Evolutionary conservation across 2,888 invertebrate species (phyloP), one percentile per base, ranked within the genome.

Genomic region (Dendrolimus pini): DNA sequence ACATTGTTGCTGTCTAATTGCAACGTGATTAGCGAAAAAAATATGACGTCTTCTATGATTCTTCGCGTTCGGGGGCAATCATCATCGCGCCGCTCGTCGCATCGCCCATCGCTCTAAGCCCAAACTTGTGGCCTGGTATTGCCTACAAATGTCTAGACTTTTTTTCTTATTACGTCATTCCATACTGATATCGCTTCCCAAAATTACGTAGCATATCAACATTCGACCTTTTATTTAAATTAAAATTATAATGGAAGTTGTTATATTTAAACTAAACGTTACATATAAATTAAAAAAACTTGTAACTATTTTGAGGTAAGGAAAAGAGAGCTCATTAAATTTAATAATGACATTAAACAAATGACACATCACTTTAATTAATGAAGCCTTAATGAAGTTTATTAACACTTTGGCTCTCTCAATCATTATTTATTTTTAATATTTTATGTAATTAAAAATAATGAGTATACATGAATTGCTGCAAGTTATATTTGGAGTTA

Each of bases 341-440:
- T 74, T 82, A 81, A 63, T 72, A 78, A 83, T 81, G 83, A 83
- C 80, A 81, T 74, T 77, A 78, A 83, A 81, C 77, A 77, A 80
- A 79, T 78, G 79, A 82, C 71, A 78, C 77, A 71, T 71, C 65
- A 73, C 61, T 74, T 74, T 74, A 69, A 77, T 74, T 79, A 78
- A 74, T n/a, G n/a, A n/a, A 82, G 63, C 64, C 65, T 67, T 77
- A 80, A 76, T 72, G 72, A 77, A 80, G 70, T 77, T 72, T 73
- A 76, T 74, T 66, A 75, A 80, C 75, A 86, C 84, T 87, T 88
- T 88, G 87, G 87, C 84, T 86, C 80, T 81, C 80, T 80, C 81
- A 74, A 47, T 9, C 47, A 47, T 47, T 47, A 47, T 47, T 47
- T 12, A 47, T 47, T 79, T 72, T 66, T 69, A 62, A 61, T 58